Percentiles rank a stretch among this genome's conserved stretches.
Conservation (phyloP, 2,113 vertebrate species). For the Mesoclemmys tuberculata region DNA sequence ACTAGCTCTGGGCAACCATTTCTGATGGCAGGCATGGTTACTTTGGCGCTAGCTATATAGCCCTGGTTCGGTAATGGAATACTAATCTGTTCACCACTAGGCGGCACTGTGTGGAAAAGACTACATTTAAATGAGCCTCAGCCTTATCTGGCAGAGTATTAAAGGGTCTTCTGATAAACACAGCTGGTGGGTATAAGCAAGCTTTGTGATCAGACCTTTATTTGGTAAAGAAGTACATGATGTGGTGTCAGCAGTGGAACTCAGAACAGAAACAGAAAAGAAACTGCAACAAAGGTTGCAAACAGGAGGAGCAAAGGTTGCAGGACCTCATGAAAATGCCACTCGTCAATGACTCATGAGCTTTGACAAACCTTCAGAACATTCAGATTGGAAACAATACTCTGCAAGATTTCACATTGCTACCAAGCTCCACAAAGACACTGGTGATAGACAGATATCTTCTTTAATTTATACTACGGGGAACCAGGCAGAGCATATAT, state of each 20-base stretch:
- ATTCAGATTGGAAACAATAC: not conserved
- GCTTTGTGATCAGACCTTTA: not conserved
- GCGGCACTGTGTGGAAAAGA: no score
- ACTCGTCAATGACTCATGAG: not conserved
- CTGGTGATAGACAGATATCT: not conserved
- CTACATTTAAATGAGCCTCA: no score
- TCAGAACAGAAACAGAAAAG: not conserved
- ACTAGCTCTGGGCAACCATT: not conserved
- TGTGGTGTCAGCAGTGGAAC: not conserved
- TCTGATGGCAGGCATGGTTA: not conserved
- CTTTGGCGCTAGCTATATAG: not conserved
- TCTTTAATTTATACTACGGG: not conserved
- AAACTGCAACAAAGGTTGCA: not conserved
- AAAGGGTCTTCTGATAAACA: no score
- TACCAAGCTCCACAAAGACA: not conserved
- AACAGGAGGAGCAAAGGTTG: not conserved
- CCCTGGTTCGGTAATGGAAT: not conserved
- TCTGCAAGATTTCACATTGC: not conserved
- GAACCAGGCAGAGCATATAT: not conserved
- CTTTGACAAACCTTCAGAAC: not conserved
- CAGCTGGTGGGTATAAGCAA: not conserved
- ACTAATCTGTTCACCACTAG: no score
- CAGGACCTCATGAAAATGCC: not conserved
- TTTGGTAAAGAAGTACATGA: not conserved
- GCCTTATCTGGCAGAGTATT: no score